Evolutionary conservation across 2,113 vertebrate species (phyloP).

Genomic region (Malurus alboscapulatus): DNA sequence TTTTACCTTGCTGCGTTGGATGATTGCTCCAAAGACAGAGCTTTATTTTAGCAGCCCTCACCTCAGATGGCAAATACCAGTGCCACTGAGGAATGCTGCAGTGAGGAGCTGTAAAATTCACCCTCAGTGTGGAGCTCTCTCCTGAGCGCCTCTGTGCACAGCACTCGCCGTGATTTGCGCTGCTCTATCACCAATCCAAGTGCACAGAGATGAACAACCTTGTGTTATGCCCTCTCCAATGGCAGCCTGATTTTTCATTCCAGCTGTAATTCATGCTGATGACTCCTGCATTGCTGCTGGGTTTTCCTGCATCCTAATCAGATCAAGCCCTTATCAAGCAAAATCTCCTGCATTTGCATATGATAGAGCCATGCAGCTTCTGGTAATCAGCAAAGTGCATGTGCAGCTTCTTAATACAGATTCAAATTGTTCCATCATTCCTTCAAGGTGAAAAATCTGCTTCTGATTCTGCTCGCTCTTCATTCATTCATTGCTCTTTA

Average conservation of each 20-base stretch:
- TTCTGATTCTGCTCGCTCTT: not conserved
- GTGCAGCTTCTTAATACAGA: not conserved
- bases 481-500: not conserved
- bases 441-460: not conserved
- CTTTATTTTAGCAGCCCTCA: not conserved
- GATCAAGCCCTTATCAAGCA: conserved; percentile 19
- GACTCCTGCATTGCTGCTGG: not conserved
- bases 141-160: not conserved
- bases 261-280: not conserved
- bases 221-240: not conserved
- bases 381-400: not conserved
- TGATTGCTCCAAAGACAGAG: not conserved
- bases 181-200: not conserved
- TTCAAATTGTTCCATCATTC: not conserved
- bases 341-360: conserved; percentile 13
- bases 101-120: not conserved
- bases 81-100: not conserved
- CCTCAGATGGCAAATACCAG: not conserved
- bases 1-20: not conserved
- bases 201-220: not conserved
- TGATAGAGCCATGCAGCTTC: not conserved
- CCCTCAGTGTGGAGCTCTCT: not conserved
- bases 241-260: not conserved
- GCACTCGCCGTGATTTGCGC: not conserved
- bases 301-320: conserved; percentile 25